A percentile compares a stretch with the other conserved stretches of the same genome.
phyloP scores from a whole-genome alignment of 1,140 invertebrate genomes.

The Sinonovacula constricta region DNA sequence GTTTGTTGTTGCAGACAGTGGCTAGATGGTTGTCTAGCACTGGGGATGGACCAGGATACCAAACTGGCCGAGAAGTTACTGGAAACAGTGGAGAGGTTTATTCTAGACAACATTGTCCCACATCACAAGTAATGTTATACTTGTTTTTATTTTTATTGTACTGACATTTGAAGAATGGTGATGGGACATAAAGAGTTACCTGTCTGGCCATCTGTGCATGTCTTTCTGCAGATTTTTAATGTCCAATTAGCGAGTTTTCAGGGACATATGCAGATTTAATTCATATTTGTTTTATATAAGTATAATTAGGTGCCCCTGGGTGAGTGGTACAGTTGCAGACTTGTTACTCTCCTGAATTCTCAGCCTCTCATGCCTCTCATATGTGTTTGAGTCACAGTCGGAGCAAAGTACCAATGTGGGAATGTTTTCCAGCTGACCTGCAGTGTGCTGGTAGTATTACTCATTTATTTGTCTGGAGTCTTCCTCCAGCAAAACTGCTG shows the following conservation, averaged over 20 bases:
- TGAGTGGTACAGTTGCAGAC: too few relatives aligned
- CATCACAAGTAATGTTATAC: constrained; percentile 53
- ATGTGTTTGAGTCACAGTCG: too few relatives aligned
- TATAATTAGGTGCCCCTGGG: too few relatives aligned
- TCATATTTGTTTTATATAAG: not conserved
- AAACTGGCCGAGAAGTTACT: constrained; percentile 83
- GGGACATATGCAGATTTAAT: not conserved
- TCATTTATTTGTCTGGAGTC: too few relatives aligned
- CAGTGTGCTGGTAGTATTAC: too few relatives aligned
- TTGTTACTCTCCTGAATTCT: too few relatives aligned
- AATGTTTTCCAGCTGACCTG: too few relatives aligned
- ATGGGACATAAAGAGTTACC: not conserved
- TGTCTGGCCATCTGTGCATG: not conserved
- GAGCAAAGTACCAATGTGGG: too few relatives aligned
- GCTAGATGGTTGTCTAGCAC: constrained; percentile 80
- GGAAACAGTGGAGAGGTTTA: constrained; percentile 76
- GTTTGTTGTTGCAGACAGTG: constrained; percentile 38
- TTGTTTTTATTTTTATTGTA: not conserved
- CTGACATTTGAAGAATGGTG: too few relatives aligned
- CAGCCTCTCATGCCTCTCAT: too few relatives aligned
- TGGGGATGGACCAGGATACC: constrained; percentile 82
- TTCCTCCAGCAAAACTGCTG: too few relatives aligned
- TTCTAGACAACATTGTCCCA: constrained; percentile 69
- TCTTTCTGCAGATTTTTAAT: not conserved
- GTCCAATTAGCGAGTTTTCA: not conserved